phyloP scores from a whole-genome alignment of 2,797 vertebrate genomes.

The Anguilla marmorata region DNA sequence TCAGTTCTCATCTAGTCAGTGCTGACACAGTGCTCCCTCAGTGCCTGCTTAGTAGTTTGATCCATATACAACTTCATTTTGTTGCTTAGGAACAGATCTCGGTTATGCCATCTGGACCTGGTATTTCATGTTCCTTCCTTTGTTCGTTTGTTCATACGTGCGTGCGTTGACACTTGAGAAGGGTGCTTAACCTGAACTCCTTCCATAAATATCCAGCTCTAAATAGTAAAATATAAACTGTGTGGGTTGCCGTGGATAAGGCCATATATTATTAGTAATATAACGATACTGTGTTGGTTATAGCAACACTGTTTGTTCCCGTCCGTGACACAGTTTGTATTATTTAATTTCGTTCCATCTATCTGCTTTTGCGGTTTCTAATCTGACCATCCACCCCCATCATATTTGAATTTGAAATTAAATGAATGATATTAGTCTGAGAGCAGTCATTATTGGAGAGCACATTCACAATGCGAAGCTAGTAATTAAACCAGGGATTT shows the following conservation, averaged over 20 bases:
- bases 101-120: neutral
- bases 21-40: neutral
- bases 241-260: neutral
- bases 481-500: neutral
- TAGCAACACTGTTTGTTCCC: neutral
- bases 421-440: neutral
- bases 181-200: neutral
- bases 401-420: constrained; percentile 17
- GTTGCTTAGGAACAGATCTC: neutral
- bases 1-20: neutral
- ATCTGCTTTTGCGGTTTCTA: neutral
- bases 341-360: neutral
- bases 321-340: neutral
- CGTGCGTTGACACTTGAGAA: neutral
- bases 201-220: neutral
- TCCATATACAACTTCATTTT: neutral
- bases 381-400: neutral
- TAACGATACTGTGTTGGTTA: neutral
- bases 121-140: constrained; percentile 2
- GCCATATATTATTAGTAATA: neutral
- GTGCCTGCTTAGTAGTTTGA: neutral
- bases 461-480: neutral
- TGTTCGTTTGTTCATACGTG: neutral
- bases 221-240: neutral
- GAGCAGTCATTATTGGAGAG: neutral